phyloP scores from a whole-genome alignment of 2,113 vertebrate genomes.

The Chauna torquata region DNA sequence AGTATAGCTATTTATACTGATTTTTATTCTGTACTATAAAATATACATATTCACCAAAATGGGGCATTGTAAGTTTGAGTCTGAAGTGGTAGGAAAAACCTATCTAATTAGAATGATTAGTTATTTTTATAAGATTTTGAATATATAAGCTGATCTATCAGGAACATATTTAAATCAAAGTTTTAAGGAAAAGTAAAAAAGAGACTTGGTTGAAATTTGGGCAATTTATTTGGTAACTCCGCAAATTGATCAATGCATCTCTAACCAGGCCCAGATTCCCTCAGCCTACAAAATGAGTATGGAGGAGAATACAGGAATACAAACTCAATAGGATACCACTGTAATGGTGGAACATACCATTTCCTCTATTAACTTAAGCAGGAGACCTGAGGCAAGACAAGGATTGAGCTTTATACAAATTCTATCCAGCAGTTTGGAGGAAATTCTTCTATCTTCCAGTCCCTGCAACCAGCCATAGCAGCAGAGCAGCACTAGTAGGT shows the following conservation, averaged over 20 bases:
- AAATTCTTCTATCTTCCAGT: neutral
- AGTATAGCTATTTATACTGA: neutral
- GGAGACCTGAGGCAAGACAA: neutral
- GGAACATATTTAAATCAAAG: neutral
- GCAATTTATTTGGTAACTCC: neutral
- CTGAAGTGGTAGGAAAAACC: neutral
- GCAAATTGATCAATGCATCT: neutral
- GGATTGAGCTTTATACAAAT: neutral
- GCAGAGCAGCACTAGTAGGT: neutral
- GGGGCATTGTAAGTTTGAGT: neutral
- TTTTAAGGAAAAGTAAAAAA: neutral
- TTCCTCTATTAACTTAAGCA: neutral
- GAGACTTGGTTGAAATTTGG: neutral
- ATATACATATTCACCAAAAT: neutral
- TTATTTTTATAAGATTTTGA: neutral
- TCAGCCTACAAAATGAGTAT: neutral
- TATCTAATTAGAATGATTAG: neutral
- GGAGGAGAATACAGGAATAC: neutral
- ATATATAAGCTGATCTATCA: neutral
- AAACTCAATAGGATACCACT: neutral
- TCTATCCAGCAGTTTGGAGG: neutral
- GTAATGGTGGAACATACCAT: neutral
- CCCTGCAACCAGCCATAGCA: neutral
- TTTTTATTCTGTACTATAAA: conserved; percentile 1
- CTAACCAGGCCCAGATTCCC: neutral